A percentile compares a stretch with the other conserved stretches of the same genome.
These are phyloP conservation scores for Acheta domesticus DNA, from an alignment of 2,888 invertebrate species.

Conservation along the genomic window DNA sequence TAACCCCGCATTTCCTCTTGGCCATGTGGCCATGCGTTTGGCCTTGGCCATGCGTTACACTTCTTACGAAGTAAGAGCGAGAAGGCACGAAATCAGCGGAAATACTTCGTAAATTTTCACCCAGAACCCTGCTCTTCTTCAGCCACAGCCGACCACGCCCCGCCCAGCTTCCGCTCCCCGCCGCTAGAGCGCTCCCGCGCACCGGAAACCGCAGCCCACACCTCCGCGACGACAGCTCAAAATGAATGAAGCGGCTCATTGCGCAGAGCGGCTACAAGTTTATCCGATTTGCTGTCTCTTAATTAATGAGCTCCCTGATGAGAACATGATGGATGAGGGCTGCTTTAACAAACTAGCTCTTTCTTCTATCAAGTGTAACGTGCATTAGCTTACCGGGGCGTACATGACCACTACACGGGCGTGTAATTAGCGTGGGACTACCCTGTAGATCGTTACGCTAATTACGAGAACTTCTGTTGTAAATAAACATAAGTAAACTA, in stretches of 20 bases:
- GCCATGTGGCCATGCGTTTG: no score
- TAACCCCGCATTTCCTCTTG: no score
- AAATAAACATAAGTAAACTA: slow-evolving; percentile 1
- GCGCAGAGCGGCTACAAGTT: neutral
- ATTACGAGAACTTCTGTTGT: slow-evolving; percentile 3
- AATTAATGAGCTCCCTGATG: slow-evolving; percentile 6
- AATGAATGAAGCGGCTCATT: slow-evolving; percentile 5
- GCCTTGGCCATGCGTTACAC: no score
- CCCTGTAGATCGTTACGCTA: neutral
- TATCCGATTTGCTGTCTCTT: slow-evolving; percentile 18
- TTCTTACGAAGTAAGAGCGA: no score
- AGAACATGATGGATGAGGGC: slow-evolving; percentile 18
- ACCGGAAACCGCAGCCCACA: neutral
- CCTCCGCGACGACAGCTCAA: neutral
- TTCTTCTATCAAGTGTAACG: neutral
- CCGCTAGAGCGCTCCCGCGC: neutral
- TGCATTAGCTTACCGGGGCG: neutral
- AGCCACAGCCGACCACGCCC: no score
- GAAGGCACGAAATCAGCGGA: no score
- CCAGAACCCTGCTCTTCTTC: no score
- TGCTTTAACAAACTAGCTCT: slow-evolving; percentile 18
- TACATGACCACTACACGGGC: neutral
- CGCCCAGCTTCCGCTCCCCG: neutral
- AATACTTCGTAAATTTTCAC: no score
- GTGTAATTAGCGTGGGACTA: slow-evolving; percentile 1